These are phyloP conservation scores for Serripes groenlandicus DNA, from an alignment of 2,888 invertebrate species.

Conservation along the genomic window DNA sequence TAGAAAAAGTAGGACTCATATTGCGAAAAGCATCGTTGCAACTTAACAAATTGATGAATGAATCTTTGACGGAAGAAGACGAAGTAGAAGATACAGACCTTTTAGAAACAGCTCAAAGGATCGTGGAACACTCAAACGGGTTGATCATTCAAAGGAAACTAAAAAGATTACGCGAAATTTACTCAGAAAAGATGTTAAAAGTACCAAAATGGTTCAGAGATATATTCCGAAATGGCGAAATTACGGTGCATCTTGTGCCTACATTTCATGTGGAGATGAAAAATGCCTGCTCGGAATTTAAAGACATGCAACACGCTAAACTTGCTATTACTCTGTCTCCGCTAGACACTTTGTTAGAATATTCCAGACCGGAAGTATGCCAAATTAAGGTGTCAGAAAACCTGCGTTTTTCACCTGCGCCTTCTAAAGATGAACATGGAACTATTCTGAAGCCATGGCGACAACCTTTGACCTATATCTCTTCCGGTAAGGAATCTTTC, in stretches of 20 bases:
- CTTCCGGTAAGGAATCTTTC: not conserved
- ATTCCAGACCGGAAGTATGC: not conserved
- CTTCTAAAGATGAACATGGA: not conserved
- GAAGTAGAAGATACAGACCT: not conserved
- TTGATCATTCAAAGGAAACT: not conserved
- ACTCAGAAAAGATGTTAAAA: not conserved
- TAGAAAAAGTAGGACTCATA: not conserved
- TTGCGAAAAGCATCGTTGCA: not conserved
- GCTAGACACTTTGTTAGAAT: not conserved
- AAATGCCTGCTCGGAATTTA: not conserved
- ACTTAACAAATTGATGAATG: not conserved
- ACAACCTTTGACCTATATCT: constrained; percentile 1
- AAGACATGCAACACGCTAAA: not conserved
- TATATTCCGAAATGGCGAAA: not conserved
- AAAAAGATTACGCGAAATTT: constrained; percentile 3
- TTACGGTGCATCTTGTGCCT: not conserved
- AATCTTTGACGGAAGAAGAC: not conserved
- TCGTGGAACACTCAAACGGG: not conserved
- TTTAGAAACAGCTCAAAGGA: not conserved
- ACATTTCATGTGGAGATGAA: not conserved
- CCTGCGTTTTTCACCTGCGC: not conserved
- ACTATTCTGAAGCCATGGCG: not conserved
- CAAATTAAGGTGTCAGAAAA: not conserved
- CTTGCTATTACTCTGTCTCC: not conserved
- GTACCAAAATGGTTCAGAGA: constrained; percentile 10